Conservation (phyloP, 1,140 invertebrate species). For the Holcopasites calliopsidis region DNA sequence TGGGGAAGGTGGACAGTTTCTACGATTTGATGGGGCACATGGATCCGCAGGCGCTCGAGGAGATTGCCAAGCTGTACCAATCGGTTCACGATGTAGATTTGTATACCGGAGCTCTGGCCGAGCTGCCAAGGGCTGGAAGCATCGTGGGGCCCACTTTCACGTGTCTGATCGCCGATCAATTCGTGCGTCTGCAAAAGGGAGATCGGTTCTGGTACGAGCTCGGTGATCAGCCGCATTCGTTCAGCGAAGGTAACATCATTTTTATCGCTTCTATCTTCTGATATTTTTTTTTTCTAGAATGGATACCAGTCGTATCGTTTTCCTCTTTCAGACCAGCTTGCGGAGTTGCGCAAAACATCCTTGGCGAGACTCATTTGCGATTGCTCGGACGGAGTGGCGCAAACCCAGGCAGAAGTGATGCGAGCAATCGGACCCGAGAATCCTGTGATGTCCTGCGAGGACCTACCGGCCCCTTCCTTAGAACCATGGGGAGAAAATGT, state of each 20-base stretch:
- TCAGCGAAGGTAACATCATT: conserved; percentile 83
- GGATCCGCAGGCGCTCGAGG: conserved; percentile 82
- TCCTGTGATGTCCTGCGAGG: conserved; percentile 82
- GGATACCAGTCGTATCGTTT: background rate
- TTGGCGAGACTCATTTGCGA: conserved; percentile 94
- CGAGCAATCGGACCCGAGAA: conserved; percentile 81
- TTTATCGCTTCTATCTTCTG: background rate
- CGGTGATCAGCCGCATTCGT: conserved; percentile 83
- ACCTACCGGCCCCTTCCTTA: conserved; percentile 82
- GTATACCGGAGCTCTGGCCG: conserved; percentile 91
- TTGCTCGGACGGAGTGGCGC: conserved; percentile 88
- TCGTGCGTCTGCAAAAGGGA: conserved; percentile 87
- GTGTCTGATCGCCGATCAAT: conserved; percentile 93
- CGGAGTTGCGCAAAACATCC: conserved; percentile 90
- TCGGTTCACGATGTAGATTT: conserved; percentile 92
- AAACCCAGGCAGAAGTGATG: conserved; percentile 90
- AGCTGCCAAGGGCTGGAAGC: conserved; percentile 84
- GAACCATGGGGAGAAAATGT: conserved; percentile 81
- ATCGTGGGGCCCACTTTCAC: conserved; percentile 91
- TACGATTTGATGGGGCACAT: conserved; percentile 85
- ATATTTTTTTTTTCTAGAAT: background rate
- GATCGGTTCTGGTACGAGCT: conserved; percentile 95
- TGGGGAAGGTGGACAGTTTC: conserved; percentile 85
- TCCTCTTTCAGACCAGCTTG: conserved; percentile 86
- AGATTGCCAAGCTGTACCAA: conserved; percentile 85